Conservation (phyloP, 2,797 vertebrate genomes). For the Myripristis murdjan region DNA sequence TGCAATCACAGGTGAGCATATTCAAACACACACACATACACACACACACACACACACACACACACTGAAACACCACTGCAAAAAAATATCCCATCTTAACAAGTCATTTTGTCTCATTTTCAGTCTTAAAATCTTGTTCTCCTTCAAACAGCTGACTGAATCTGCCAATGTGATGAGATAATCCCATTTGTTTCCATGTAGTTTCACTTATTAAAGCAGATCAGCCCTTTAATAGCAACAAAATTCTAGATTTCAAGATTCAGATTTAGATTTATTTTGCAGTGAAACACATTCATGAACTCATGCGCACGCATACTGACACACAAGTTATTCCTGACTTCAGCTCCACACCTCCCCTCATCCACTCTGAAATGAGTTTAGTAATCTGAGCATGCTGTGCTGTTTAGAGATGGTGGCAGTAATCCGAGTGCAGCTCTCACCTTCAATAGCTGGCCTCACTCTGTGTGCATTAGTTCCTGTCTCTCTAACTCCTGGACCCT, state of each 20-base stretch:
- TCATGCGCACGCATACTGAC: conserved; percentile 39
- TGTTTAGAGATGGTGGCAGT: conserved; percentile 63
- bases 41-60: not conserved
- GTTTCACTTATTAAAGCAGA: too few species aligned
- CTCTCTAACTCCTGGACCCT: conserved; percentile 64
- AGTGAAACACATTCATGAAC: conserved; percentile 6
- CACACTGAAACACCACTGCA: not conserved
- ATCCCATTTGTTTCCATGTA: too few species aligned
- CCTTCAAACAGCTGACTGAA: too few species aligned
- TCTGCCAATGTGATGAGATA: too few species aligned
- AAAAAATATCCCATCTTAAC: too few species aligned
- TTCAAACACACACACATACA: too few species aligned
- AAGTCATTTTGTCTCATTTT: too few species aligned
- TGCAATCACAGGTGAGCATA: not conserved
- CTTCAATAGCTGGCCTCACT: conserved; percentile 67
- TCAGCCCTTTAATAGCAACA: too few species aligned
- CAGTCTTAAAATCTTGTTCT: too few species aligned
- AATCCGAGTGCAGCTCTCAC: conserved; percentile 61
- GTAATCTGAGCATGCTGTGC: conserved; percentile 69
- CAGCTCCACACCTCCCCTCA: conserved; percentile 41
- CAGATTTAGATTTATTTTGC: too few species aligned
- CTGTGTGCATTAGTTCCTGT: conserved; percentile 59
- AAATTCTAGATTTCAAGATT: too few species aligned
- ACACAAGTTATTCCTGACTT: conserved; percentile 32
- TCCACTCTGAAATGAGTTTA: conserved; percentile 51